Conservation (phyloP, 2,797 vertebrate species). For the Spinibarbus caldwelli region DNA sequence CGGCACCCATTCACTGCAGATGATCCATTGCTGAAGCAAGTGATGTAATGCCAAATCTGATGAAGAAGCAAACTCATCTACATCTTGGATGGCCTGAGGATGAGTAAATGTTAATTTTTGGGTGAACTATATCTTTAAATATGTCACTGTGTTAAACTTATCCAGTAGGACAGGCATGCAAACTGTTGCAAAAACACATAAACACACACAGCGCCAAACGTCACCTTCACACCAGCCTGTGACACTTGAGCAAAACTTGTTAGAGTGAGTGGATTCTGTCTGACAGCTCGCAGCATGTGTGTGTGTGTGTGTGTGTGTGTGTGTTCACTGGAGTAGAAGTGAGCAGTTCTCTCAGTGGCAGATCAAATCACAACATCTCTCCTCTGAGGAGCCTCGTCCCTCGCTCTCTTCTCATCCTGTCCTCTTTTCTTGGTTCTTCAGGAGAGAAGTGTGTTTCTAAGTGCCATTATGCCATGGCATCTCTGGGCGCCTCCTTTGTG, state of each 20-base stretch:
- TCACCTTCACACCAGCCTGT: conserved; percentile 46
- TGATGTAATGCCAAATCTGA: not conserved
- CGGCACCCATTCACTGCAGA: not conserved
- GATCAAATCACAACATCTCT: conserved; percentile 35
- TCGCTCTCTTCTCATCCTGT: not conserved
- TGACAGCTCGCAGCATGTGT: conserved; percentile 32
- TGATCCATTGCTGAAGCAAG: not conserved
- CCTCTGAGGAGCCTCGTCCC: not conserved
- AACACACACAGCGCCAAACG: conserved; percentile 24
- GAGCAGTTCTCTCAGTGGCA: conserved; percentile 36
- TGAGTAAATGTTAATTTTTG: not conserved
- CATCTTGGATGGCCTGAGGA: not conserved
- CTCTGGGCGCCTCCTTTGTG: conserved; percentile 94
- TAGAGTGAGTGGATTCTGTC: conserved; percentile 34
- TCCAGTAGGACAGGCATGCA: not conserved
- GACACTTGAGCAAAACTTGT: conserved; percentile 40
- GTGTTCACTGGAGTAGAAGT: conserved; percentile 33
- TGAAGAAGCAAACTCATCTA: not conserved
- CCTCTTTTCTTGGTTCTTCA: conserved; percentile 67
- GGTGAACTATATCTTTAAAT: not conserved
- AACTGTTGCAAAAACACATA: not conserved
- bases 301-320: conserved; percentile 1
- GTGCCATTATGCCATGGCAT: conserved; percentile 96
- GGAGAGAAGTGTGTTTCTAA: conserved; percentile 76
- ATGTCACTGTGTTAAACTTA: not conserved